Evolutionary conservation across 2,113 vertebrate genomes (phyloP).

Genomic region (Chionomys nivalis): DNA sequence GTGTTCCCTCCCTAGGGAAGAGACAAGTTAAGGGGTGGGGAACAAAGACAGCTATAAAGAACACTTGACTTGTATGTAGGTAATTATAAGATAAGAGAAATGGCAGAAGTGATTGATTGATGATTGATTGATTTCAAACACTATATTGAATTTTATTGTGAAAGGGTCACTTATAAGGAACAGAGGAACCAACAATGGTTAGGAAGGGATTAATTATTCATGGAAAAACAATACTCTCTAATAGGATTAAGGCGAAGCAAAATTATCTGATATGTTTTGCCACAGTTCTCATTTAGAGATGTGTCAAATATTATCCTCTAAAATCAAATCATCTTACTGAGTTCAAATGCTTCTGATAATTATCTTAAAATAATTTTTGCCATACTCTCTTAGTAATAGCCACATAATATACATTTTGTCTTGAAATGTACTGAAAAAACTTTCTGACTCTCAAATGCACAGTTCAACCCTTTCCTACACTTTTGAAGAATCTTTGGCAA

Average conservation of each 20-base stretch:
- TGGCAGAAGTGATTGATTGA: neutral
- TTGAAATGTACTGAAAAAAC: neutral
- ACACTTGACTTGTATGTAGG: neutral
- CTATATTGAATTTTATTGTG: neutral
- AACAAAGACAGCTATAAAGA: neutral
- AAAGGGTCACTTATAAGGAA: neutral
- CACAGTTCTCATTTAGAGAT: neutral
- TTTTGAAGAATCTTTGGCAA: slow-evolving; percentile 13
- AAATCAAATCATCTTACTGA: slow-evolving; percentile 19
- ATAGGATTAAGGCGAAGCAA: neutral
- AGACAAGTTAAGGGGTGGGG: neutral
- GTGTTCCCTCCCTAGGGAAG: neutral
- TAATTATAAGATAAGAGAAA: neutral
- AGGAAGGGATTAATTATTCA: slow-evolving; percentile 2
- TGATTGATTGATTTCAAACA: neutral
- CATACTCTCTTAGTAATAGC: neutral
- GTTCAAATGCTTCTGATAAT: slow-evolving; percentile 18
- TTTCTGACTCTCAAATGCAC: slow-evolving; percentile 1
- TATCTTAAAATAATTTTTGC: slow-evolving; percentile 25
- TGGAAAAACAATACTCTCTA: neutral
- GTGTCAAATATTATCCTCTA: neutral
- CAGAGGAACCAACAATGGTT: neutral
- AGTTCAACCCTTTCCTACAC: neutral
- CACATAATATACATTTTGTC: neutral
- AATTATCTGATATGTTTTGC: neutral